Evolutionary conservation across 2,888 invertebrate species (phyloP).

Genomic region (Coleophora flavipennella): DNA sequence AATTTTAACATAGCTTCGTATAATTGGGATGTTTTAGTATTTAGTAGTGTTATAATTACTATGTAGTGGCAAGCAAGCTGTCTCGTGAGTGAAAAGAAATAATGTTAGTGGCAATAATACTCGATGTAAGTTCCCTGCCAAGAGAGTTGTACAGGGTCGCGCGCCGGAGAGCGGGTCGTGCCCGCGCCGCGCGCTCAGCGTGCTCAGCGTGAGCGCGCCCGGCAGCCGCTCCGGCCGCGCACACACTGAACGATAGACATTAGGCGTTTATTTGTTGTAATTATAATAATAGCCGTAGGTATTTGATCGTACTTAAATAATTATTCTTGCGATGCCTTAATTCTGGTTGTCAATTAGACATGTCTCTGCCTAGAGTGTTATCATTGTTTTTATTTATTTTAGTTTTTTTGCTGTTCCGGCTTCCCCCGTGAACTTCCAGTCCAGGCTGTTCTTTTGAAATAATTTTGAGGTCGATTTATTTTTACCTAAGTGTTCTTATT

Average conservation of each 20-base stretch:
- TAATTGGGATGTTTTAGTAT: slow-evolving; percentile 73
- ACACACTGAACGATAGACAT: slow-evolving; percentile 50
- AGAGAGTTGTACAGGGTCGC: slow-evolving; percentile 36
- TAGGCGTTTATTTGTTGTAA: slow-evolving; percentile 70
- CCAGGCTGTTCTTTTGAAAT: slow-evolving; percentile 74
- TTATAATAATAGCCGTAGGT: slow-evolving; percentile 72
- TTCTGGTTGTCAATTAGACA: slow-evolving; percentile 75
- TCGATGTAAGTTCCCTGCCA: slow-evolving; percentile 58
- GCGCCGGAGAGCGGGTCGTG: slow-evolving; percentile 18
- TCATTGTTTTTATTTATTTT: slow-evolving; percentile 69
- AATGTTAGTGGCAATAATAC: slow-evolving; percentile 69
- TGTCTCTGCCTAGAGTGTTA: slow-evolving; percentile 71
- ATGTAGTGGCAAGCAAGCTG: slow-evolving; percentile 57
- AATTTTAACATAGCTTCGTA: slow-evolving; percentile 73
- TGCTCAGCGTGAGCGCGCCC: not conserved
- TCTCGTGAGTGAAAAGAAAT: slow-evolving; percentile 54
- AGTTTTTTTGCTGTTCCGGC: slow-evolving; percentile 70
- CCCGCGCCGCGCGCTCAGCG: slow-evolving; percentile 12
- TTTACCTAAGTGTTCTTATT: slow-evolving; percentile 76
- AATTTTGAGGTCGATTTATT: slow-evolving; percentile 74
- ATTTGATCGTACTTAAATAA: slow-evolving; percentile 74
- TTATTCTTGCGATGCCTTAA: slow-evolving; percentile 75
- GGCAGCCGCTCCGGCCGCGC: slow-evolving; percentile 13
- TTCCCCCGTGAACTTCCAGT: slow-evolving; percentile 72
- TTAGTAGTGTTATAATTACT: slow-evolving; percentile 61